Conservation (phyloP, 2,113 vertebrate genomes). For the Tiliqua scincoides region DNA sequence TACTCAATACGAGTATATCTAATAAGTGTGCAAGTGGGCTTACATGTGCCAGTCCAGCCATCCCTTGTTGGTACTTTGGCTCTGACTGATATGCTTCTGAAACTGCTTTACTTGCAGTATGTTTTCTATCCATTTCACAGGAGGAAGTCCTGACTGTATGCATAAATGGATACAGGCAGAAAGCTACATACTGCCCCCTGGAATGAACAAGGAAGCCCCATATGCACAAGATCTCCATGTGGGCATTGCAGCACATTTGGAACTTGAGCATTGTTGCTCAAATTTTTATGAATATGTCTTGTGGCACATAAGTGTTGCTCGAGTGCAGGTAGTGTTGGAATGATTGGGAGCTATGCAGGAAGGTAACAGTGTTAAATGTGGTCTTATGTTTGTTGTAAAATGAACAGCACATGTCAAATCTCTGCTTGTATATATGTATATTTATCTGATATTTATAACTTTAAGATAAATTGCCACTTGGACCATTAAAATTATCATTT, state of each 20-base stretch:
- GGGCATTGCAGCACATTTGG: neutral
- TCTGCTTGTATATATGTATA: neutral
- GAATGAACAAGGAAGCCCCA: neutral
- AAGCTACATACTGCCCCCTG: neutral
- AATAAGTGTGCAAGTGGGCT: neutral
- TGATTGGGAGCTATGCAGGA: neutral
- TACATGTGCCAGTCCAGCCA: neutral
- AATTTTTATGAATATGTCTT: neutral
- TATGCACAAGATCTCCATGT: neutral
- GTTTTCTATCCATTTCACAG: neutral
- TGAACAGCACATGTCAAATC: neutral
- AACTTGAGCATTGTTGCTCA: neutral
- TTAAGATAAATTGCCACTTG: neutral
- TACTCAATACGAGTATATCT: neutral
- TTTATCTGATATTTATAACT: neutral
- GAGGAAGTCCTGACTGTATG: neutral
- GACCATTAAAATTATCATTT: neutral
- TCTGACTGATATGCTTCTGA: neutral
- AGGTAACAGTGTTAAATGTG: neutral
- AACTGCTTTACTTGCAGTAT: neutral
- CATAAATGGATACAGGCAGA: neutral
- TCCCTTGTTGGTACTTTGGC: neutral
- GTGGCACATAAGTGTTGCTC: neutral
- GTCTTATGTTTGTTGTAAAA: neutral
- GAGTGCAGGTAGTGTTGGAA: neutral